Base-by-base conservation (phyloP, 2,797 vertebrate species). In the Fistularia tabacaria region DNA sequence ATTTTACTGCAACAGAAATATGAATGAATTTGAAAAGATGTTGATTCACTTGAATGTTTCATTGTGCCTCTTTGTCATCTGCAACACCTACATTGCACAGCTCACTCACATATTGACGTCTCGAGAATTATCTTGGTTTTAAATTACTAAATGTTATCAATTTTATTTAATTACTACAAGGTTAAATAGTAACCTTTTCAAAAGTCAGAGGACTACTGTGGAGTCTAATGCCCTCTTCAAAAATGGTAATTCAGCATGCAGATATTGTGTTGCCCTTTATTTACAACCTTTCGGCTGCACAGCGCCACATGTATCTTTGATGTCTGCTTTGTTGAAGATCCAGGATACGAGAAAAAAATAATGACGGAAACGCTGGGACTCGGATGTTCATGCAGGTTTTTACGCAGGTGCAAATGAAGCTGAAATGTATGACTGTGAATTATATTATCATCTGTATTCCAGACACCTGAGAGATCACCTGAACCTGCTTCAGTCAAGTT, bases 361-460 rank as follows among this genome's bases (percentile, higher is more conserved):
- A 48, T 69, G 63, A 69, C 62, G 47, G 71, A 75, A 60, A 71
- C 71, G 69, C 55, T 68, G 51, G 51, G 60, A 72, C 63, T 49
- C 0, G 37, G 25, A n/a, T n/a, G n/a, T n/a, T n/a, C n/a, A n/a
- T n/a, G 25, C 25, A 72, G 62, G 57, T 66, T 49, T 62, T 62
- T 59, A 46, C 69, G 64, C 63, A 53, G 49, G 46, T 56, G 63
- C 45, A 71, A 76, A 79, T 73, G 49, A 64, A 64, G 46, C 63
- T 46, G 56, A 40, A 54, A 71, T 78, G 57, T 57, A 75, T 71
- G 81, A 64, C 36, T 75, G 68, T 54, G 69, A 66, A 70, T 53
- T 78, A 49, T 62, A 79, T 86, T 76, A 77, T 70, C 72, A 77
- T 74, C 42, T 69, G 49, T 81, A 80, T 84, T 82, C 64, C 53